Evolutionary conservation across 92 coral and sea anemone species (phyloP).

Genomic region (Parazoanthus swiftii): DNA sequence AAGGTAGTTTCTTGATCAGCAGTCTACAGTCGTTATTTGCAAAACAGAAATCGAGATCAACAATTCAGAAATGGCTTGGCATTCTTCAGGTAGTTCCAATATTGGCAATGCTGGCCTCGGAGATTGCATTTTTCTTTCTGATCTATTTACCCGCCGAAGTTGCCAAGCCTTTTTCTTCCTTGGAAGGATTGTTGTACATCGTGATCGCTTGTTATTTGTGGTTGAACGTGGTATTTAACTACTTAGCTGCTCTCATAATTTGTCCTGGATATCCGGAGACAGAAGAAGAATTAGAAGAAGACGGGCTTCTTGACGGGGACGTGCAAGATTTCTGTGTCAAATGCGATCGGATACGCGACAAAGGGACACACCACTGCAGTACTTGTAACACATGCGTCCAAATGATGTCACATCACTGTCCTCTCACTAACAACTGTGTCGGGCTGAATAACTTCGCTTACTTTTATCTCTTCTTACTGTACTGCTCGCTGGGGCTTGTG

Average conservation of each 20-base stretch:
- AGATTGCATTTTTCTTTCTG: conserved; percentile 88
- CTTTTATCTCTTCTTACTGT: conserved; percentile 76
- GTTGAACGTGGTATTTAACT: conserved; percentile 92
- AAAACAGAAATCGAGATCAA: conserved; percentile 57
- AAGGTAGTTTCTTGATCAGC: conserved; percentile 84
- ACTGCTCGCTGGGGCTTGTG: conserved; percentile 77
- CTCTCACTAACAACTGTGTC: conserved; percentile 97
- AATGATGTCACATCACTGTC: conserved; percentile 99
- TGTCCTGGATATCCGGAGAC: conserved; percentile 93
- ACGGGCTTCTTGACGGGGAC: conserved; percentile 53
- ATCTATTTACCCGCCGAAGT: conserved; percentile 86
- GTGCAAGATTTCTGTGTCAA: conserved; percentile 74
- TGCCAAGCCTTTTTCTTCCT: conserved; percentile 68
- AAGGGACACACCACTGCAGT: conserved; percentile 92
- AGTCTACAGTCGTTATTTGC: conserved; percentile 87
- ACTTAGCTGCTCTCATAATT: conserved; percentile 84
- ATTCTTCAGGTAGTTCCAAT: conserved; percentile 81
- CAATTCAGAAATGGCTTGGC: conserved; percentile 67
- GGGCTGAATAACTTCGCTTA: conserved; percentile 87
- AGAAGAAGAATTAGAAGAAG: conserved; percentile 77
- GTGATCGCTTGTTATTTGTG: conserved; percentile 83
- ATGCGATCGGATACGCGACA: conserved; percentile 78
- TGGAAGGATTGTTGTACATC: conserved; percentile 71
- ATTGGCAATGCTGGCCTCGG: conserved; percentile 76
- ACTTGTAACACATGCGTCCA: conserved; percentile 86